phyloP scores from a whole-genome alignment of 2,113 vertebrate species.

The Anser cygnoides region DNA sequence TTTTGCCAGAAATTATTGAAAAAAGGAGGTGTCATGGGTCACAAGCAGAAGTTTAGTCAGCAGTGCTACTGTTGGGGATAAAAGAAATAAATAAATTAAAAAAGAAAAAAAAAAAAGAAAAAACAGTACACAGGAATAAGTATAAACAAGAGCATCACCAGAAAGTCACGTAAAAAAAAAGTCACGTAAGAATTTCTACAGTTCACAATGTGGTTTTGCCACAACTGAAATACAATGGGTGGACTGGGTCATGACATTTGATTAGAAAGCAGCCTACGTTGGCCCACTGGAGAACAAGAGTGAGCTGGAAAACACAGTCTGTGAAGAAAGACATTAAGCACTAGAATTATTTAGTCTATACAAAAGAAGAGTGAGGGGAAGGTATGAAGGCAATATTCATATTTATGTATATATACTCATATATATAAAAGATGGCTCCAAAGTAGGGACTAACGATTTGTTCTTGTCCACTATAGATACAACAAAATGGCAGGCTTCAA shows the following conservation, averaged over 20 bases:
- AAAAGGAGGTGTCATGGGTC: not conserved
- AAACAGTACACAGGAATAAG: not conserved
- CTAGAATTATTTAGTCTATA: not conserved
- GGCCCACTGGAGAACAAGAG: not conserved
- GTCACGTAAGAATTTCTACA: not conserved
- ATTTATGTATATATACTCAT: not conserved
- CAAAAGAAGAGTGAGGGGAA: not conserved
- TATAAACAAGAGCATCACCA: not conserved
- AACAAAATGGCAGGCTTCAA: not conserved
- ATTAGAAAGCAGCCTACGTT: not conserved
- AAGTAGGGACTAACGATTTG: not conserved
- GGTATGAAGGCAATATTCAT: not conserved
- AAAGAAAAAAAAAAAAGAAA: too few species aligned
- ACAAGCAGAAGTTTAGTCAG: not conserved
- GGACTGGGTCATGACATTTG: not conserved
- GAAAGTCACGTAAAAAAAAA: not conserved
- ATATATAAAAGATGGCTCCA: not conserved
- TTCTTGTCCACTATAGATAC: not conserved
- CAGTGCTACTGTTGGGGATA: not conserved
- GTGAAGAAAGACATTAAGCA: not conserved
- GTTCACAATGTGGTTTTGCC: not conserved
- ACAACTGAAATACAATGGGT: not conserved
- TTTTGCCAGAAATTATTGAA: not conserved
- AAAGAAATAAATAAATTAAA: not conserved
- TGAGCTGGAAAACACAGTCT: not conserved